phyloP scores from a whole-genome alignment of 2,797 vertebrate species.

The Danio albolineatus region DNA sequence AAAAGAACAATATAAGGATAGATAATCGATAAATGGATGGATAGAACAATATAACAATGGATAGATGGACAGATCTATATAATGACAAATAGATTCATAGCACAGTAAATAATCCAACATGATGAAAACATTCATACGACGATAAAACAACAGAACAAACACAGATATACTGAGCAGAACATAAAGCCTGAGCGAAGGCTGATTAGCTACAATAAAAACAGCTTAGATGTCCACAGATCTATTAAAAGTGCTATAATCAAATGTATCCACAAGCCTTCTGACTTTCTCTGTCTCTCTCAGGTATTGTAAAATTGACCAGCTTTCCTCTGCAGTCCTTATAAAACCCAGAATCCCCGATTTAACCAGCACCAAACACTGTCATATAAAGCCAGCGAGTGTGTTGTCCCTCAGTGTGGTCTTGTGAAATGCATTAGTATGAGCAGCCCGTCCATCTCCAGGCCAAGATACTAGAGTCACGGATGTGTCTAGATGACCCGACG shows the following conservation, averaged over 20 bases:
- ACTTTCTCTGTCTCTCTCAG: conserved; percentile 1
- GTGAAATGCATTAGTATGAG: conserved; percentile 23
- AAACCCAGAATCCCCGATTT: conserved; percentile 4
- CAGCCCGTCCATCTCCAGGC: conserved; percentile 37
- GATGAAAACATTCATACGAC: too few relatives aligned
- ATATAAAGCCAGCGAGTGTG: background rate
- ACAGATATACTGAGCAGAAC: too few relatives aligned
- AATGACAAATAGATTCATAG: too few relatives aligned
- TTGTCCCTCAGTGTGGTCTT: background rate
- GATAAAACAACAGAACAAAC: too few relatives aligned
- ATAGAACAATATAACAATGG: background rate
- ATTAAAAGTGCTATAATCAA: background rate
- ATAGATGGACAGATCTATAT: too few relatives aligned
- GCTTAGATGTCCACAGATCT: conserved; percentile 3
- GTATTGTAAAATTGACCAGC: conserved; percentile 6
- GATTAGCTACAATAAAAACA: background rate
- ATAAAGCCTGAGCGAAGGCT: background rate
- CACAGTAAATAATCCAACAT: too few relatives aligned
- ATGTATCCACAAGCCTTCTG: background rate
- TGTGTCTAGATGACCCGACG: conserved; percentile 78
- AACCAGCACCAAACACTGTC: conserved; percentile 1
- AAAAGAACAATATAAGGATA: background rate
- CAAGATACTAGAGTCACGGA: conserved; percentile 72
- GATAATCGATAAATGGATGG: background rate
- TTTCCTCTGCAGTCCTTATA: background rate